Evolutionary conservation across 2,797 vertebrate genomes (phyloP).

Genomic region (Molothrus ater): DNA sequence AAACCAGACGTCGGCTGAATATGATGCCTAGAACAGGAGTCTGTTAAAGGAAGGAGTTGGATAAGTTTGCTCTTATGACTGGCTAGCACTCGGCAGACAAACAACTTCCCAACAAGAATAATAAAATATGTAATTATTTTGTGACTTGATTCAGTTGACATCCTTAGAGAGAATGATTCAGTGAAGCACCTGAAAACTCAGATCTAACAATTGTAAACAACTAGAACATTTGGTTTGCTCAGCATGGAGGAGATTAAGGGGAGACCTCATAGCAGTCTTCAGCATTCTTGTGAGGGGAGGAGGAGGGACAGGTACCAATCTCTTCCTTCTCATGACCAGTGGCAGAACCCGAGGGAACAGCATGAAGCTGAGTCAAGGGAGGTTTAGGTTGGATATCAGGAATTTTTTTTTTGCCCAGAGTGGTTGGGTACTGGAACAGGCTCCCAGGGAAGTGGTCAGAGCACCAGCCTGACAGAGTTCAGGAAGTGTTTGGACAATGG

Average conservation of each 20-base stretch:
- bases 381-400: background rate
- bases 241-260: background rate
- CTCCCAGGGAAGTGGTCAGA: background rate
- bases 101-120: background rate
- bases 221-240: background rate
- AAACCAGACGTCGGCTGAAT: background rate
- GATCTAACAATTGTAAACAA: background rate
- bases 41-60: background rate
- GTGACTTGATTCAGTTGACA: background rate
- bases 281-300: too few species aligned
- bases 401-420: background rate
- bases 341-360: background rate
- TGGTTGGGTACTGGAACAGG: background rate
- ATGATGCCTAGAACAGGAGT: background rate
- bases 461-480: background rate
- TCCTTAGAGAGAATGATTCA: background rate
- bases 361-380: background rate
- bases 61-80: background rate
- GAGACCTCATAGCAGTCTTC: background rate
- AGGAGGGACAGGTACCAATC: background rate
- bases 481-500: too few species aligned
- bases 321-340: background rate
- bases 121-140: background rate
- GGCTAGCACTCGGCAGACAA: slow-evolving; percentile 1
- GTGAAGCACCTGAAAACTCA: background rate